Conservation (phyloP, 2,888 invertebrate species). For the Dascillus cervinus region DNA sequence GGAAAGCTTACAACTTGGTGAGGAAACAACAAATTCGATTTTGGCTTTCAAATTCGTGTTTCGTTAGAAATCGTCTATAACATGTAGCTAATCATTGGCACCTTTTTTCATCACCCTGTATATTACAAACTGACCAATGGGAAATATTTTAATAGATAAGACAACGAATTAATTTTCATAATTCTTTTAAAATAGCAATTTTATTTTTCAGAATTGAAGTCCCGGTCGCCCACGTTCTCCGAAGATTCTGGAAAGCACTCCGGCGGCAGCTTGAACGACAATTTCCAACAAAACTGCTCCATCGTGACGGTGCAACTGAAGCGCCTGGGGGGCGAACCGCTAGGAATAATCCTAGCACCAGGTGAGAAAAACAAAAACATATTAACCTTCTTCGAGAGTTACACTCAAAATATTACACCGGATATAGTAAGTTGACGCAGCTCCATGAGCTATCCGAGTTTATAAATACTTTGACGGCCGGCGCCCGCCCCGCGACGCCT, state of each 20-base stretch:
- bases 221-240: constrained; percentile 39
- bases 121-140: too few relatives aligned
- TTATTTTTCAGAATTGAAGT: constrained; percentile 36
- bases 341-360: constrained; percentile 52
- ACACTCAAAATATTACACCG: constrained; percentile 14
- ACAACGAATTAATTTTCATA: too few relatives aligned
- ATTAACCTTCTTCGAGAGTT: constrained; percentile 11
- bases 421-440: constrained; percentile 15
- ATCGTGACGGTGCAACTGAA: constrained; percentile 45
- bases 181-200: not conserved
- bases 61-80: too few relatives aligned
- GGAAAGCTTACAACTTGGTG: too few relatives aligned
- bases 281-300: constrained; percentile 24
- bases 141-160: too few relatives aligned
- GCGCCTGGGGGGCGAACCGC: constrained; percentile 48
- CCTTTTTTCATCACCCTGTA: too few relatives aligned
- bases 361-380: too few relatives aligned
- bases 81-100: too few relatives aligned
- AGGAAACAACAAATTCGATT: too few relatives aligned
- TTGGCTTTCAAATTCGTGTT: too few relatives aligned
- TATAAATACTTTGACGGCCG: constrained; percentile 24
- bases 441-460: constrained; percentile 12
- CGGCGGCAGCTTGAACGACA: constrained; percentile 29
- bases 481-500: constrained; percentile 18
- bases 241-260: constrained; percentile 40